Conservation (phyloP, 2,113 vertebrate species). For the Lipotes vexillifer region DNA sequence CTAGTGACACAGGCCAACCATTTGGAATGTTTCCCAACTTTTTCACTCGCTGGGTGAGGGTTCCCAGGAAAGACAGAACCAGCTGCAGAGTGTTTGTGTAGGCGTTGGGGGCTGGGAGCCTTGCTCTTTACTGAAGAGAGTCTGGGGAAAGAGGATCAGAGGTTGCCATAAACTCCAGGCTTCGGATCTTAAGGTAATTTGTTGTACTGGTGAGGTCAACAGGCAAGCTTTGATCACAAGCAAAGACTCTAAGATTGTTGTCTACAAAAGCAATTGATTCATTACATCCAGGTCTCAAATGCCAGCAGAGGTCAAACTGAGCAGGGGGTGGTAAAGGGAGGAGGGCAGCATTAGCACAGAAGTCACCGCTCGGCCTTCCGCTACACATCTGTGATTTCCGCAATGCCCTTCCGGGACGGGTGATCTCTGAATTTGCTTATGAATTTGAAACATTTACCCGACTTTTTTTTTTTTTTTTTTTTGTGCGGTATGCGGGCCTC, state of each 20-base stretch:
- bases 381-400: fast-evolving
- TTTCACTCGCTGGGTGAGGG: fast-evolving
- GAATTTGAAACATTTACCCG: not conserved
- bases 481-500: too few relatives aligned
- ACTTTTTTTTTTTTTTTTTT: too few relatives aligned
- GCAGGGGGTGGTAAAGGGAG: not conserved
- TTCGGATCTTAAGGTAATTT: not conserved
- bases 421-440: not conserved
- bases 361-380: not conserved
- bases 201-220: not conserved
- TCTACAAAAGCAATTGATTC: not conserved
- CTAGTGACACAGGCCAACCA: fast-evolving
- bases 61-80: not conserved
- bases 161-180: not conserved
- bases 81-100: not conserved
- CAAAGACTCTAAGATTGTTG: not conserved
- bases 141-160: not conserved
- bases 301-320: not conserved
- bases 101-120: fast-evolving
- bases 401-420: not conserved
- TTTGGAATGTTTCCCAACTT: fast-evolving
- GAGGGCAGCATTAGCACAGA: not conserved
- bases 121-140: not conserved
- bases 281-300: not conserved
- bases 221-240: not conserved